Conservation (phyloP, 2,888 invertebrate species). For the Heteromyza rotundicornis region DNA sequence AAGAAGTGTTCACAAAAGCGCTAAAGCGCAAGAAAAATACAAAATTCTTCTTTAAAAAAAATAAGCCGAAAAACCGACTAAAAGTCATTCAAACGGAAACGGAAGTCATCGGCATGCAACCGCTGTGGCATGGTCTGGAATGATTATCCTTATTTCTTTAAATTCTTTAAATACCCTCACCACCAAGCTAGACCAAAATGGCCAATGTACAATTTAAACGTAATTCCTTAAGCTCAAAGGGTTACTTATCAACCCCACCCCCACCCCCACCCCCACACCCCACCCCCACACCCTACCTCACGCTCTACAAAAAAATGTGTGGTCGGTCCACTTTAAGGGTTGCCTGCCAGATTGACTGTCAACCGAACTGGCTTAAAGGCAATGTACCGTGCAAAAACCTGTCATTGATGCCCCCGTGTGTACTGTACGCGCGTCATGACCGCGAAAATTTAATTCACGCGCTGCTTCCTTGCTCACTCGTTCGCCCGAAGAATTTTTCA, state of each 20-base stretch:
- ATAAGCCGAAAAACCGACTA: background rate
- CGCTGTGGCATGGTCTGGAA: background rate
- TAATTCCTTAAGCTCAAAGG: background rate
- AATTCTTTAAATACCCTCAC: slow-evolving; percentile 5
- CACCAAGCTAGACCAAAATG: background rate
- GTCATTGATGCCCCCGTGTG: slow-evolving; percentile 1
- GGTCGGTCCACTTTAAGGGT: background rate
- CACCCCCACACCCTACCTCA: no score
- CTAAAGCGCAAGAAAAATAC: slow-evolving; percentile 11
- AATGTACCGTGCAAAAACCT: slow-evolving; percentile 14
- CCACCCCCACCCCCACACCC: no score
- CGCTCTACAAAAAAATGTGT: no score
- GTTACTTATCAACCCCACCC: no score
- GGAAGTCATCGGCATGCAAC: slow-evolving; percentile 7
- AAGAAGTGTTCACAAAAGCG: background rate
- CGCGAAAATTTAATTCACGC: slow-evolving; percentile 55
- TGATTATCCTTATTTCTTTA: slow-evolving; percentile 10
- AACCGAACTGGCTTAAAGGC: background rate
- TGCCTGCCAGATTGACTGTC: background rate
- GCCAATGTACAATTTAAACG: background rate
- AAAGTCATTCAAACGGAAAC: slow-evolving; percentile 21
- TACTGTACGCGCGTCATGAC: slow-evolving; percentile 27
- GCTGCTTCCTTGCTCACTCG: no score
- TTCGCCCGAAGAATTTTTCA: slow-evolving; percentile 48
- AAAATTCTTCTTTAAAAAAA: background rate